Base-by-base conservation (phyloP, 30 jellyfish, hydroid and myxozoan species). In the Clytia hemisphaerica region DNA sequence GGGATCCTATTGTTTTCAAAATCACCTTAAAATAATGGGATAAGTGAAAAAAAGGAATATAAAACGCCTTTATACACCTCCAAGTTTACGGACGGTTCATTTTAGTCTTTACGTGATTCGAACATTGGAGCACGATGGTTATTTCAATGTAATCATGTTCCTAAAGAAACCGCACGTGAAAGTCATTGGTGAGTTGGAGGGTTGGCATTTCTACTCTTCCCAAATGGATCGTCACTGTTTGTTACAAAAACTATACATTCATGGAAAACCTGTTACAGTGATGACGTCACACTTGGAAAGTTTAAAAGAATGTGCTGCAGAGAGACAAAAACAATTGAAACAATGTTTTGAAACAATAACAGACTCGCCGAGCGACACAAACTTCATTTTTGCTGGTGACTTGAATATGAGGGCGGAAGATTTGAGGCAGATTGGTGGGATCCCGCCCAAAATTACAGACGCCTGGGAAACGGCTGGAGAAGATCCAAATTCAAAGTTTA, bases 281-380 rank as follows among this genome's bases (percentile, higher is more conserved):
- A 25, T 86, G 63, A 79, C 93, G 2, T 37, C 96, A 44, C 96
- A 86, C 72, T 72, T 86, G 22, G 96, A 86, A 46, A 86, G 96
- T 36, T 58, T 83, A 1, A 26, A 46, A 10, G 71, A 73, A 15
- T 4, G 58, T 32, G 25, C 47, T 15, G 19, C 30, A n/a, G 93
- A 68, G 58, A 68, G 93, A 30, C 45, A 46, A 38, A 46, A 26
- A 14, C 96, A 86, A 37, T 80, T 86, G 46, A 55, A 34, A 18
- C 25, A n/a, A 16, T 76, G 94, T 57, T 61, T 86, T 38, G 46
- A 58, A 7, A 37, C 38, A 71, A 75, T 75, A 31, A 10, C 30
- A 3, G 27, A 30, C 18, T 4, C 15, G 6, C 24, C 83, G 19
- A 4, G 12, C 2, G 64, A 67, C 15, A 30, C 57, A 26, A 37